A percentile compares a stretch with the other conserved stretches of the same genome.
Conservation (phyloP, 2,113 vertebrate genomes). For the Panurus biarmicus region DNA sequence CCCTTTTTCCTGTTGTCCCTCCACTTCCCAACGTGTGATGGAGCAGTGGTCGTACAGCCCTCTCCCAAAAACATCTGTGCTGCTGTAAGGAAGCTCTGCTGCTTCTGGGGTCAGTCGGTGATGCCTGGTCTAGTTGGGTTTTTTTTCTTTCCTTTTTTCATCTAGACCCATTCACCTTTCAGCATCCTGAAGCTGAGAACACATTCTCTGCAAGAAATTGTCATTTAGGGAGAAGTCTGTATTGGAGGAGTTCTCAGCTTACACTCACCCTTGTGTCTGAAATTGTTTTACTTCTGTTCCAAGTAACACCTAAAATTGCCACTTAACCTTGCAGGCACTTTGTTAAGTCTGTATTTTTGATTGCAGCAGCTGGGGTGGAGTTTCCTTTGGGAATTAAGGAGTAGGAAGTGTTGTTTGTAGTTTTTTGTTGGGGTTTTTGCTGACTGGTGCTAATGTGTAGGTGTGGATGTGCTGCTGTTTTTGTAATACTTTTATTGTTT, state of each 20-base stretch:
- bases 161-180: not conserved
- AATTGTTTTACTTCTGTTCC: conserved; percentile 31
- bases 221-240: not conserved
- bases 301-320: conserved; percentile 41
- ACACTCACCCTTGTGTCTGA: not conserved
- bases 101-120: not conserved
- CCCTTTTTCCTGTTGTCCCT: not conserved
- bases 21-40: not conserved
- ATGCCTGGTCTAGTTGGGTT: not conserved
- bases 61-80: not conserved
- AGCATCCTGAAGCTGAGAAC: conserved; percentile 11
- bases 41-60: fast-evolving
- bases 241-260: not conserved
- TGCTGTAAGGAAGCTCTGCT: not conserved
- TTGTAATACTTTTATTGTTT: conserved; percentile 59
- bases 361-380: conserved; percentile 45
- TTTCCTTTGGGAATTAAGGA: conserved; percentile 62
- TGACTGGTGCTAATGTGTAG: conserved; percentile 54
- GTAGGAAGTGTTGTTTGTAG: conserved; percentile 57
- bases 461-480: conserved; percentile 47
- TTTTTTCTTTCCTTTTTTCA: not conserved
- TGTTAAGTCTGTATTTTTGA: conserved; percentile 14
- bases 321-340: conserved; percentile 37
- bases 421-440: conserved; percentile 49
- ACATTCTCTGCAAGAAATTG: not conserved